A percentile compares a stretch with the other conserved stretches of the same genome.
These are phyloP conservation scores for Nothobranchius kuhntae DNA, from an alignment of 2,113 vertebrate species.

Conservation along the genomic window DNA sequence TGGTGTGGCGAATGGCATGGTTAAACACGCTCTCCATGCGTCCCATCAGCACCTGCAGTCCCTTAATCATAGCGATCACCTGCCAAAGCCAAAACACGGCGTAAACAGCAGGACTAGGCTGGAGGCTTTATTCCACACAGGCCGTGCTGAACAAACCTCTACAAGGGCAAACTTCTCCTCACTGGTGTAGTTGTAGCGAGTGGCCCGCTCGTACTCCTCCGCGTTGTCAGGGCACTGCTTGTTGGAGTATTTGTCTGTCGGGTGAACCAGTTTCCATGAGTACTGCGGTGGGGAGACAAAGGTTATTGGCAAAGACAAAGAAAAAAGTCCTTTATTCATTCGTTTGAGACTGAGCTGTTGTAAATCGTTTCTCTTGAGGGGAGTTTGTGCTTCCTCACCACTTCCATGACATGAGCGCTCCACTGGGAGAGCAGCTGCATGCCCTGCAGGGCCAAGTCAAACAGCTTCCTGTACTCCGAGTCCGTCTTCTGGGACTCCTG, in stretches of 20 bases:
- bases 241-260: constrained; percentile 99
- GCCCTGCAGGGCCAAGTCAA: constrained; percentile 94
- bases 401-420: constrained; percentile 99
- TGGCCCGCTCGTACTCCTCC: constrained; percentile 96
- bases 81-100: constrained; percentile 15
- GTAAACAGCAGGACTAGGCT: not conserved
- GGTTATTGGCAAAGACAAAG: not conserved
- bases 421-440: constrained; percentile 97
- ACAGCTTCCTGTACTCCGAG: constrained; percentile 91
- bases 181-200: constrained; percentile 97
- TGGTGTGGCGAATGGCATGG: constrained; percentile 97
- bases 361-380: not conserved
- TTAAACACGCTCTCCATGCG: constrained; percentile 99
- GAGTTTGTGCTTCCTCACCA: constrained; percentile 80
- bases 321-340: not conserved
- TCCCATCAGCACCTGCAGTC: constrained; percentile 95
- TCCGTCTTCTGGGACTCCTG: constrained; percentile 96
- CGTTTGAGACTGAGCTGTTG: not conserved
- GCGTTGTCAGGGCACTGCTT: constrained; percentile 98
- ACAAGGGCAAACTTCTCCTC: constrained; percentile 99
- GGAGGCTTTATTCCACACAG: not conserved
- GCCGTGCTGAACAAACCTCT: constrained; percentile 81
- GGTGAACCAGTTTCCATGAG: constrained; percentile 98
- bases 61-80: constrained; percentile 95
- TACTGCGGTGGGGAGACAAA: constrained; percentile 78